These are phyloP conservation scores for Dendrophyllia cribrosa DNA, from an alignment of 64 coral and sea anemone species.

Conservation along the genomic window DNA sequence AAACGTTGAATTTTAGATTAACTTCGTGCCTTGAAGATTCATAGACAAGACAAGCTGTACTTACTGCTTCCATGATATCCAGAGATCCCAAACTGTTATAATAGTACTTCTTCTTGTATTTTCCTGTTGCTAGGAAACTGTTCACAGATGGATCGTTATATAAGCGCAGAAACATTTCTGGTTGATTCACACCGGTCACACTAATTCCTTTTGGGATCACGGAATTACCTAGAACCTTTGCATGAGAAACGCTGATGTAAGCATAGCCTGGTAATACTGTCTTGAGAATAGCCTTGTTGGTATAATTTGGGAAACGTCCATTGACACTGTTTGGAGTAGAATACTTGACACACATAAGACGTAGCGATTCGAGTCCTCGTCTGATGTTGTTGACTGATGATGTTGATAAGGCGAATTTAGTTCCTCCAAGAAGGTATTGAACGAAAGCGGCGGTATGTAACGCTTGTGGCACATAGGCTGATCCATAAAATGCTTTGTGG, in stretches of 20 bases:
- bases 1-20: too few species aligned
- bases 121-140: neutral
- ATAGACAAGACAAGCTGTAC: neutral
- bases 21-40: too few species aligned
- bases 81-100: conserved; percentile 35
- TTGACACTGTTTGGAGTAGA: conserved; percentile 56
- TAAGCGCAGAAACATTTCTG: conserved; percentile 43
- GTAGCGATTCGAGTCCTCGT: conserved; percentile 37
- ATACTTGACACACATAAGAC: conserved; percentile 40
- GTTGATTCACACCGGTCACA: neutral
- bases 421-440: conserved; percentile 46
- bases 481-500: conserved; percentile 73
- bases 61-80: conserved; percentile 22
- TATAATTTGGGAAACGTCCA: conserved; percentile 58
- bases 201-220: too few species aligned
- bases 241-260: conserved; percentile 28
- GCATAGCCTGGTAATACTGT: conserved; percentile 24
- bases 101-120: conserved; percentile 7
- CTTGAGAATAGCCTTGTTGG: conserved; percentile 1
- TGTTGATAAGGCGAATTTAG: conserved; percentile 22
- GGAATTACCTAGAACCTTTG: neutral
- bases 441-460: conserved; percentile 53
- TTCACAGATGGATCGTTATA: neutral
- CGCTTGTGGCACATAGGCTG: conserved; percentile 60
- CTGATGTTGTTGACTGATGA: conserved; percentile 11